These are phyloP conservation scores for Pemphredon lugubris DNA, from an alignment of 2,888 invertebrate genomes.

Conservation along the genomic window DNA sequence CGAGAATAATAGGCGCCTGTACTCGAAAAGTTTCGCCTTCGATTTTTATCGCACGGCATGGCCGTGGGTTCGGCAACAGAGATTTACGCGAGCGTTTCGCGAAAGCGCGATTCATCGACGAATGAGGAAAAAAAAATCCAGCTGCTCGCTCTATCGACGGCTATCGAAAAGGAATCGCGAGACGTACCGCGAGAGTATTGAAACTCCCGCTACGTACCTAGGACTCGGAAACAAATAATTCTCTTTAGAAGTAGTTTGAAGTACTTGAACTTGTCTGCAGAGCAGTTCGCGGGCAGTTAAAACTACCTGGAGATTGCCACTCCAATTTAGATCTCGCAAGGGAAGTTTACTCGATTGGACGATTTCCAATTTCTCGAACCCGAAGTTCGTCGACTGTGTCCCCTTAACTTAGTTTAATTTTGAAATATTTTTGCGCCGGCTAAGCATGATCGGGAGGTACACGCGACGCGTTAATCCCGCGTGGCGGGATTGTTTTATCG, in stretches of 20 bases:
- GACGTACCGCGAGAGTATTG: conserved; percentile 22
- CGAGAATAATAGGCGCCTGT: conserved; percentile 11
- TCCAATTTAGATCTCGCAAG: conserved; percentile 14
- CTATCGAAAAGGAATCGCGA: too few species aligned
- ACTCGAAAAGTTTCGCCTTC: conserved; percentile 25
- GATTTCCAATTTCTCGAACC: conserved; percentile 46
- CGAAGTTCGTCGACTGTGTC: conserved; percentile 32
- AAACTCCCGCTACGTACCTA: background rate
- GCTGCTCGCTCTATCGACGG: too few species aligned
- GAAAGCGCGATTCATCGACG: too few species aligned
- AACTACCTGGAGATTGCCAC: conserved; percentile 45
- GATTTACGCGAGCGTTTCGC: too few species aligned
- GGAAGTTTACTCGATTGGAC: conserved; percentile 44
- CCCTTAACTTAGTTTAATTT: too few species aligned
- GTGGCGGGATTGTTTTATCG: too few species aligned
- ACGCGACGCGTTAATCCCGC: too few species aligned
- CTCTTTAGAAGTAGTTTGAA: conserved; percentile 32
- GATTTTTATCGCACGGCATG: conserved; percentile 18
- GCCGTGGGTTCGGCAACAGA: background rate
- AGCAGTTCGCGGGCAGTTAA: conserved; percentile 47
- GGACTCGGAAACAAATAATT: background rate
- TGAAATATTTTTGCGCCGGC: too few species aligned
- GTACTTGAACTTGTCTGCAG: conserved; percentile 30
- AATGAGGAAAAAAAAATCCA: too few species aligned
- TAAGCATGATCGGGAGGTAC: too few species aligned